phyloP scores from a whole-genome alignment of 2,797 vertebrate genomes.

The Pipistrellus pipistrellus region DNA sequence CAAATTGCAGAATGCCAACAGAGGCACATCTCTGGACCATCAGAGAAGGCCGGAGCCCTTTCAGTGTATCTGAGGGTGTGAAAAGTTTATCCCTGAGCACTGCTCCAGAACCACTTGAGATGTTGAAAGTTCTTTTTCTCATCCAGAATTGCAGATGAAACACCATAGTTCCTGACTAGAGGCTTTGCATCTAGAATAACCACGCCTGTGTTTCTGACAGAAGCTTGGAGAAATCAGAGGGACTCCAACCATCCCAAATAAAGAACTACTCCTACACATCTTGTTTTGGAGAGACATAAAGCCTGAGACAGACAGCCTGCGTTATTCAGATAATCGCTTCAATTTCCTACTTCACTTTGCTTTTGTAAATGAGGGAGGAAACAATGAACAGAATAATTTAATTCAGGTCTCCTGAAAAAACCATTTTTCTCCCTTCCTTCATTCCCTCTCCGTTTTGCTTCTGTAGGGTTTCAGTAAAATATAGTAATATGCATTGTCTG shows the following conservation, averaged over 20 bases:
- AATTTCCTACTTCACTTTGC: slow-evolving; percentile 67
- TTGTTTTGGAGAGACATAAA: not conserved
- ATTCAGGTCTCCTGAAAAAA: slow-evolving; percentile 69
- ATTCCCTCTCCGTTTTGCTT: slow-evolving; percentile 57
- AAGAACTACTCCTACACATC: not conserved
- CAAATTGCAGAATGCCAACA: not conserved
- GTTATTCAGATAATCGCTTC: slow-evolving; percentile 54
- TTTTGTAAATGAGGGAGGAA: slow-evolving; percentile 67
- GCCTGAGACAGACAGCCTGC: not conserved
- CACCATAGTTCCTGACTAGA: not conserved
- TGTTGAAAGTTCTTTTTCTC: not conserved
- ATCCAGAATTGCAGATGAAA: slow-evolving; percentile 10
- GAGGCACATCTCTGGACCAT: not conserved
- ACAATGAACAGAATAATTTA: slow-evolving; percentile 62
- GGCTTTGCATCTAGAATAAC: not conserved
- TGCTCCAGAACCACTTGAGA: not conserved
- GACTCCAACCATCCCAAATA: not conserved
- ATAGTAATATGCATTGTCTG: slow-evolving; percentile 57
- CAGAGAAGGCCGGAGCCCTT: too few species aligned
- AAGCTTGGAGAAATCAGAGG: slow-evolving; percentile 19
- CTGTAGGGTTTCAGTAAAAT: slow-evolving; percentile 61
- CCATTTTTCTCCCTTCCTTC: slow-evolving; percentile 40
- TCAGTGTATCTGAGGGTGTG: not conserved
- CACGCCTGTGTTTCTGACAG: not conserved
- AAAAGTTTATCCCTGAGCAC: not conserved